Percentiles rank a stretch among this genome's conserved stretches.
phyloP scores from a whole-genome alignment of 2,113 vertebrate species.

The Triplophysa dalaica region DNA sequence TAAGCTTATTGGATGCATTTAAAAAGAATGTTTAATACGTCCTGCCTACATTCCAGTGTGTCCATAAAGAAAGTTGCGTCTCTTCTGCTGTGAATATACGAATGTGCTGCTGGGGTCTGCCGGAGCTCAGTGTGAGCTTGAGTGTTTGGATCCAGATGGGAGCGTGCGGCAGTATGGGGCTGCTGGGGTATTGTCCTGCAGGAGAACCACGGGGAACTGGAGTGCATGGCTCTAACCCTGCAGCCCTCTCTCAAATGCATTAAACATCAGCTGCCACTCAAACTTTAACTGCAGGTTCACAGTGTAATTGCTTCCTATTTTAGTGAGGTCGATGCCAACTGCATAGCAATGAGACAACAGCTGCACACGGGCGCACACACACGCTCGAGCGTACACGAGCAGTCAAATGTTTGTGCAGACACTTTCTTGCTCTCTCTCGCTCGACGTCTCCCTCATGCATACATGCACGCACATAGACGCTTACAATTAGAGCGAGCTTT shows the following conservation, averaged over 20 bases:
- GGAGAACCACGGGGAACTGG: slow-evolving; percentile 38
- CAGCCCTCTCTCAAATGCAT: slow-evolving; percentile 50
- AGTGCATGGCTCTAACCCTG: slow-evolving; percentile 39
- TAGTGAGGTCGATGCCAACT: slow-evolving; percentile 48
- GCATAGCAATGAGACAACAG: slow-evolving; percentile 56
- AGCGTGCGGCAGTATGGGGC: background rate
- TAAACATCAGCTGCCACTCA: slow-evolving; percentile 60
- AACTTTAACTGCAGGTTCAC: slow-evolving; percentile 58
- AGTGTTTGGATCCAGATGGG: background rate
- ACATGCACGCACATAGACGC: slow-evolving; percentile 15
- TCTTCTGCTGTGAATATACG: background rate
- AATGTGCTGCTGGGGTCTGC: background rate
- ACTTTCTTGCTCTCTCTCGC: background rate
- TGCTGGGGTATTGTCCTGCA: slow-evolving; percentile 40
- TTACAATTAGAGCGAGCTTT: slow-evolving; percentile 51
- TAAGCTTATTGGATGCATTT: too few species aligned
- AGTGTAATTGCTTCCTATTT: slow-evolving; percentile 57
- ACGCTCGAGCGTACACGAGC: slow-evolving; percentile 28
- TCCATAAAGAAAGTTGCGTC: background rate
- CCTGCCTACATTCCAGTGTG: too few species aligned
- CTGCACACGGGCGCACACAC: slow-evolving; percentile 34
- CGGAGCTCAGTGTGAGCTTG: background rate
- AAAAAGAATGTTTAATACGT: too few species aligned
- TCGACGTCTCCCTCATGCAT: slow-evolving; percentile 28
- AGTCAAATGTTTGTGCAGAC: slow-evolving; percentile 9